Base-by-base conservation (phyloP, 2,888 invertebrate species). In the Lottia gigantea region DNA sequence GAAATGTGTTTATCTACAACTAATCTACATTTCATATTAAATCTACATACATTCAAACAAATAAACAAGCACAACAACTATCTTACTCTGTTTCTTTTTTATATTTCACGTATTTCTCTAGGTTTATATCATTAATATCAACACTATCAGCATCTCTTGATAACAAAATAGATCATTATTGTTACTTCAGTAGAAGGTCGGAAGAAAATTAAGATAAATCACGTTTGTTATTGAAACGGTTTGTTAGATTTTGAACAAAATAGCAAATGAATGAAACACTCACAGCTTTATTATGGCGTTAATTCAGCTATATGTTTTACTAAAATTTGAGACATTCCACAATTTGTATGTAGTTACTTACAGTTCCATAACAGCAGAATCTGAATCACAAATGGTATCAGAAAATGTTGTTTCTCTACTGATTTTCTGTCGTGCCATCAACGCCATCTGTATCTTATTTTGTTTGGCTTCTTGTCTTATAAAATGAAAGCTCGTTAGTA, bases 361-460 rank as follows among this genome's bases (percentile, higher is more conserved):
- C 55, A 55, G 14, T 55, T 55, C 55, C 55, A 55, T 55, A 8
- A 55, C 71, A 25, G 71, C 71, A 31, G 71, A 69, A 64, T 74
- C 74, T 14, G 69, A 64, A 14, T 71, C 71, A 15, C 70, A 47
- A 55, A 69, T 62, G 12, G 70, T 67, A 16, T 71, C 71, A 62
- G 63, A 64, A 64, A 68, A 68, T 46, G 49, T 65, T 63, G 69
- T n/a, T 55, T 71, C 45, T 66, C 71, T 3, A 47, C 62, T 66
- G 25, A 68, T 16, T 63, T 55, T 6, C 66, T 46, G 23, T 49
- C 31, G 45, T 45, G 23, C 62, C 31, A 25, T 47, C 62, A n/a
- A 63, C 15, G 62, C 49, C n/a, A 70, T 67, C 46, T 71, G 46
- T 46, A 67, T 68, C 64, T 69, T 65, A 16, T 66, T 46, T 61